Evolutionary conservation across 2,797 vertebrate species (phyloP).

Genomic region (Peromyscus attwateri): DNA sequence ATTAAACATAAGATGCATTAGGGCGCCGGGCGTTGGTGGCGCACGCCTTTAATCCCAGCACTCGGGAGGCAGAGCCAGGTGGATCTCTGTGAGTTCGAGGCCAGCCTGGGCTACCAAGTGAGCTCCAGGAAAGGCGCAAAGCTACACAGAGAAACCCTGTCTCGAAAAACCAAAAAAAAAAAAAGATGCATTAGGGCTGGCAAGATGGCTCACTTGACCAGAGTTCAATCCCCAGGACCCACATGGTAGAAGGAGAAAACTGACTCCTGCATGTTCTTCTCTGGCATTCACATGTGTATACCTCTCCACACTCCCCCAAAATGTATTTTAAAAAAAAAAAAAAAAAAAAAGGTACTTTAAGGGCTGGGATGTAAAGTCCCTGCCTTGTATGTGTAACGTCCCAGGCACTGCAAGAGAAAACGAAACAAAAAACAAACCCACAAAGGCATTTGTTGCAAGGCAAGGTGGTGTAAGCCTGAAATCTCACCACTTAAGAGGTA

Average conservation of each 20-base stretch:
- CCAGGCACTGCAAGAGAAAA: background rate
- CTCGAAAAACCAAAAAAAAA: no score
- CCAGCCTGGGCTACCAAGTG: no score
- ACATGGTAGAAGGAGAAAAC: background rate
- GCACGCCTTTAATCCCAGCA: no score
- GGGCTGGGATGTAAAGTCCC: background rate
- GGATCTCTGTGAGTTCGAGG: no score
- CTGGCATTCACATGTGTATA: background rate
- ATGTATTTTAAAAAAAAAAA: background rate
- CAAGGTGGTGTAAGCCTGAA: background rate
- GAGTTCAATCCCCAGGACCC: background rate
- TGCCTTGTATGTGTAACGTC: background rate
- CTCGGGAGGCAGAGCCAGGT: no score
- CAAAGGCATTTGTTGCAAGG: background rate
- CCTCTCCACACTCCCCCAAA: background rate
- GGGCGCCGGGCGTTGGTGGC: no score
- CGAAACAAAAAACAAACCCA: background rate
- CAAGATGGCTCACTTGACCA: background rate
- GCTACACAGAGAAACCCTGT: no score
- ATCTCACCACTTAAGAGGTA: background rate
- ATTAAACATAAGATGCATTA: conserved; percentile 32
- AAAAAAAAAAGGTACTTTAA: background rate
- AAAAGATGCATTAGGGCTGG: background rate
- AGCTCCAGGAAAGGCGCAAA: no score
- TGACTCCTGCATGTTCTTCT: background rate